Evolutionary conservation across 2,888 invertebrate species (phyloP), one percentile per base, ranked within the genome.

Genomic region (Dasysyrphus tricinctus): DNA sequence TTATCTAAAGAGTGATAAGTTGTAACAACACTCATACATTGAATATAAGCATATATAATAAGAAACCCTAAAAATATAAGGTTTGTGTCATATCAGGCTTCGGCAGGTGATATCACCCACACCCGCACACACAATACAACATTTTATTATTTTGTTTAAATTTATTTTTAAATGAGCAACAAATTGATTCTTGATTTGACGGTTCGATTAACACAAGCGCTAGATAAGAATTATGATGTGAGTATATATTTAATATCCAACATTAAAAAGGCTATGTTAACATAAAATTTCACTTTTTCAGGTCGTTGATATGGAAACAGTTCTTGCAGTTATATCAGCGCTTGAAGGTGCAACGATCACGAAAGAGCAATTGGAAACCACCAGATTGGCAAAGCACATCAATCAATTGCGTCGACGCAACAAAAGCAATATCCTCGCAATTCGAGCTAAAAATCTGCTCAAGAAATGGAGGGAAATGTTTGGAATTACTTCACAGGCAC

Each of bases 141-240:
- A 78, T 57, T 61, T 72, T 69, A 61, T 67, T 69, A 56, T 72
- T 73, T 73, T 3, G 1, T 80, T 73, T 77, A 51, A 73, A 80
- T 59, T 80, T 80, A 14, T 14, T 51, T 89, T 90, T 95, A 95
- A 95, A 96, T 96, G 96, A 96, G 95, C 95, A 94, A 95, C 94
- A 95, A 90, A 88, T 90, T 95, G 94, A 95, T 95, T 94, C 95
- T 95, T 94, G 97, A 98, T 95, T 96, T 98, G 95, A 97, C 97
- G 95, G 96, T 97, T 94, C 97, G 96, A 96, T 96, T 98, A 96
- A 96, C 97, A 95, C 96, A 96, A 96, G 97, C 98, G 94, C 95
- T 98, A 95, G 98, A 98, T 96, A 96, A 95, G 95, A 97, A 97
- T 94, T 97, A 98, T 95, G 98, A 98, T 98, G 98, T 98, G 97